These are phyloP conservation scores for Budorcas taxicolor DNA, from an alignment of 2,113 vertebrate genomes.

Conservation along the genomic window DNA sequence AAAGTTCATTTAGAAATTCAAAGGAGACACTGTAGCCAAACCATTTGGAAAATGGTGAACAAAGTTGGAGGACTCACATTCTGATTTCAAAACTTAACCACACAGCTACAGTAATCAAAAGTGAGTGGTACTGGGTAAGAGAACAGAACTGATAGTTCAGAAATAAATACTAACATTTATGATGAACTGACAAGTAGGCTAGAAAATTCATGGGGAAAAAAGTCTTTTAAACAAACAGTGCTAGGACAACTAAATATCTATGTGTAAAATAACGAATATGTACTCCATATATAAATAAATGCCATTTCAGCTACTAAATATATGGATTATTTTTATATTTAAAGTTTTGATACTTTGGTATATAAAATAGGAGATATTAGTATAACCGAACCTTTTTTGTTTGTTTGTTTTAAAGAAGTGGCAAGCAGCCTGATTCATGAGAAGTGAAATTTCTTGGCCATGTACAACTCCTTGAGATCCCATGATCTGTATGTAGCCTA, in stretches of 20 bases:
- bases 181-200: neutral
- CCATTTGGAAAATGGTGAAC: neutral
- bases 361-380: neutral
- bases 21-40: neutral
- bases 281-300: neutral
- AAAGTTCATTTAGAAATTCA: neutral
- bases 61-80: neutral
- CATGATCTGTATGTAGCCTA: neutral
- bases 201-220: neutral
- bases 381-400: neutral
- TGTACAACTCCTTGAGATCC: neutral
- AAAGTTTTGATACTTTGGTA: neutral
- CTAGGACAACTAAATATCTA: neutral
- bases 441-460: neutral
- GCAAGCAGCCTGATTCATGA: neutral
- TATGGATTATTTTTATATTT: neutral
- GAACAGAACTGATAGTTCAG: neutral
- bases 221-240: neutral
- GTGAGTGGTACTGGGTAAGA: neutral
- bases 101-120: neutral
- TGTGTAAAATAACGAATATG: neutral
- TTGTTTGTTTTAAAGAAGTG: neutral
- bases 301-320: neutral
- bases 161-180: neutral
- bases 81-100: neutral